Conservation (phyloP, 30 jellyfish, hydroid and myxozoan species). For the Sanderia malayensis region DNA sequence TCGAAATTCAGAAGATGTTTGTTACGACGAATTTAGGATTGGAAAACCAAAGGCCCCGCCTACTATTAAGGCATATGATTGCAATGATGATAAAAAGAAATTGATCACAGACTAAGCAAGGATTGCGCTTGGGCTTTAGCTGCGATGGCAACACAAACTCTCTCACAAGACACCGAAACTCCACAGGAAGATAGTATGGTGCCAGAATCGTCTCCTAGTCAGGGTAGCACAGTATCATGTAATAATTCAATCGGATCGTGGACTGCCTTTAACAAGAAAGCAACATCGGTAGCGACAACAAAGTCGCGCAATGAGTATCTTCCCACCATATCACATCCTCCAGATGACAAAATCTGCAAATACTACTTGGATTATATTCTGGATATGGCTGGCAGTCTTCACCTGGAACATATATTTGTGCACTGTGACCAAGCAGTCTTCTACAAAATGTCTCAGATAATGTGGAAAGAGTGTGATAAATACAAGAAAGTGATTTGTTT, state of each 20-base stretch:
- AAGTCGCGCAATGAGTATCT: slow-evolving; percentile 4
- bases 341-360: slow-evolving; percentile 12
- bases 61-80: not conserved
- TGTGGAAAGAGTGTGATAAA: slow-evolving; percentile 6
- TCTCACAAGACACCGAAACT: too few relatives aligned
- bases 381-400: not conserved
- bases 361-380: slow-evolving; percentile 7
- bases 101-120: not conserved
- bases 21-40: not conserved
- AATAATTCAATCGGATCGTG: slow-evolving; percentile 11
- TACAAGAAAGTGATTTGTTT: slow-evolving; percentile 25
- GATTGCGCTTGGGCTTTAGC: slow-evolving; percentile 9
- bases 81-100: not conserved
- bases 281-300: slow-evolving; percentile 2
- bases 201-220: too few relatives aligned
- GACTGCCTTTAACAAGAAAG: slow-evolving; percentile 15
- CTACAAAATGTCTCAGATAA: slow-evolving; percentile 14
- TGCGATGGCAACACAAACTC: too few relatives aligned
- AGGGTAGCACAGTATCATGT: too few relatives aligned
- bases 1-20: too few relatives aligned
- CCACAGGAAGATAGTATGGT: not conserved
- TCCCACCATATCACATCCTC: slow-evolving; percentile 12
- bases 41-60: not conserved
- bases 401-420: not conserved
- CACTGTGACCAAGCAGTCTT: not conserved